Conservation (phyloP, 2,113 vertebrate genomes). For the Calonectris borealis region DNA sequence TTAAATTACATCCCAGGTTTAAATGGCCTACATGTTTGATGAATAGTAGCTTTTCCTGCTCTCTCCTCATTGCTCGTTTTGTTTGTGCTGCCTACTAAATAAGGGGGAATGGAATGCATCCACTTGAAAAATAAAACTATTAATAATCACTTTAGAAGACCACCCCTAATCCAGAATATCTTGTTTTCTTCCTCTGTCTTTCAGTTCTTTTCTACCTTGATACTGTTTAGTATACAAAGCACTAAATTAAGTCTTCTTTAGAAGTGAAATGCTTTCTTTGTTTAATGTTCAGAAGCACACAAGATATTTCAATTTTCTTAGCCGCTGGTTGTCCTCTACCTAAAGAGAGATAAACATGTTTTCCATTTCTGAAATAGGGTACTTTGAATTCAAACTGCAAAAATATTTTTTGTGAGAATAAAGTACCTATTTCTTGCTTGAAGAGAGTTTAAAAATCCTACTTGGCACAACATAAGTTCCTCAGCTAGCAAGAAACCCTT, state of each 20-base stretch:
- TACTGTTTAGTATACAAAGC: neutral
- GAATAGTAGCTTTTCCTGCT: neutral
- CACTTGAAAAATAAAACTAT: neutral
- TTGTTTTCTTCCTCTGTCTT: neutral
- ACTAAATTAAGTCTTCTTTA: neutral
- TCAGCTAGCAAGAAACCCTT: neutral
- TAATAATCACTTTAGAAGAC: neutral
- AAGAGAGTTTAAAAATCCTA: neutral
- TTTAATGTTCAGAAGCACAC: neutral
- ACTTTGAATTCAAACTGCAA: neutral
- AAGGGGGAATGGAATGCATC: neutral
- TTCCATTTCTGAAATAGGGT: neutral
- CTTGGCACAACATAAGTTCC: neutral
- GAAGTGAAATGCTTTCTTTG: neutral
- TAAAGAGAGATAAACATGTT: neutral
- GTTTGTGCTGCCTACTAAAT: neutral
- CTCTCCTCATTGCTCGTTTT: neutral
- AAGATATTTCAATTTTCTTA: neutral
- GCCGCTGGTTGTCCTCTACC: neutral
- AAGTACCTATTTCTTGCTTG: neutral
- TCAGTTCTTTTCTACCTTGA: neutral
- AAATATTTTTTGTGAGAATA: neutral
- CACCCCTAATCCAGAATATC: neutral
- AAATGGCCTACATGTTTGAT: neutral
- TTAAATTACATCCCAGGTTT: neutral